These are phyloP conservation scores for Pheosia gnoma DNA, from an alignment of 2,888 invertebrate species.

Conservation along the genomic window DNA sequence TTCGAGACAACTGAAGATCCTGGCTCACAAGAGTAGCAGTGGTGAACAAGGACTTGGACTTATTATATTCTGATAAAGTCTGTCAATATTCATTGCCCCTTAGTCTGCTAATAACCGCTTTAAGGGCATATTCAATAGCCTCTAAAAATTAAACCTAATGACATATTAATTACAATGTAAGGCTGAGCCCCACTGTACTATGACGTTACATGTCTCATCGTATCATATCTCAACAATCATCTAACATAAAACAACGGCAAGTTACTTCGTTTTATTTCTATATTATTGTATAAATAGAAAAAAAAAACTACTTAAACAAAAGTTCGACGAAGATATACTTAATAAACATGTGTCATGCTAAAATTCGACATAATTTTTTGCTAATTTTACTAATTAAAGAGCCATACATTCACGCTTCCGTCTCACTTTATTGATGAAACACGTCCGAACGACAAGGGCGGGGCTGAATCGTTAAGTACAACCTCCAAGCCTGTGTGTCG, in stretches of 20 bases:
- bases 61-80: too few species aligned
- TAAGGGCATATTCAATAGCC: not conserved
- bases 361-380: not conserved
- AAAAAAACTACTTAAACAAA: constrained; percentile 26
- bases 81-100: too few species aligned
- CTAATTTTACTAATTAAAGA: not conserved
- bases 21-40: too few species aligned
- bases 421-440: not conserved
- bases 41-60: too few species aligned
- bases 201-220: too few species aligned
- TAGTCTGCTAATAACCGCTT: too few species aligned
- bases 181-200: too few species aligned
- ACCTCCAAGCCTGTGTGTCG: not conserved
- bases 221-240: not conserved
- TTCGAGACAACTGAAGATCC: too few species aligned
- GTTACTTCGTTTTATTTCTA: not conserved
- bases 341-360: not conserved
- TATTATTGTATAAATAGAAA: constrained; percentile 25
- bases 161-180: not conserved
- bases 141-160: not conserved
- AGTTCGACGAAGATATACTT: not conserved
- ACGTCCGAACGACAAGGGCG: not conserved
- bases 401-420: not conserved
- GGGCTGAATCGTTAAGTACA: not conserved
- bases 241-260: constrained; percentile 21